These are phyloP conservation scores for Sminthurinus signatus DNA, from an alignment of 1,140 invertebrate species.

Conservation along the genomic window DNA sequence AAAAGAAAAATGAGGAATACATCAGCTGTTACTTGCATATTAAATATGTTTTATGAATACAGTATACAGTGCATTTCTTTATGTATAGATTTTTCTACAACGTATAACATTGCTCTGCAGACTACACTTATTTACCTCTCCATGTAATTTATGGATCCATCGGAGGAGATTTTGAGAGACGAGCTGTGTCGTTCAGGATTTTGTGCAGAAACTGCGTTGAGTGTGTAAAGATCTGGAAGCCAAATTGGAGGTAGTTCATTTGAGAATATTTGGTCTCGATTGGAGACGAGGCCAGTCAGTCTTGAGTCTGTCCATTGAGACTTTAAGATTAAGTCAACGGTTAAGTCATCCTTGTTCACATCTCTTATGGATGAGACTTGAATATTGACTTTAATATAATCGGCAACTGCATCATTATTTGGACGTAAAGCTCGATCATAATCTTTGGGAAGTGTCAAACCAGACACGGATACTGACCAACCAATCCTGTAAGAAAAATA, in stretches of 20 bases:
- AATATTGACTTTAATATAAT: constrained; percentile 28
- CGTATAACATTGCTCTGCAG: not conserved
- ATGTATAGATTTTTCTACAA: not conserved
- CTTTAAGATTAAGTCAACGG: constrained; percentile 17
- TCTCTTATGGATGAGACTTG: constrained; percentile 19
- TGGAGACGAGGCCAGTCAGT: constrained; percentile 4
- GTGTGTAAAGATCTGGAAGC: constrained; percentile 25
- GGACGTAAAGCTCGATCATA: constrained; percentile 23
- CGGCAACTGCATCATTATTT: constrained; percentile 28
- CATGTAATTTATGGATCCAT: constrained; percentile 21
- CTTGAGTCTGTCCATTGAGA: constrained; percentile 29
- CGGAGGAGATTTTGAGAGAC: constrained; percentile 4
- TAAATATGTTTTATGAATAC: not conserved
- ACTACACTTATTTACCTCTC: constrained; percentile 16
- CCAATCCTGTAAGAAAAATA: too few species aligned
- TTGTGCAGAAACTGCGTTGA: constrained; percentile 15
- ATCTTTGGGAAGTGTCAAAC: constrained; percentile 13
- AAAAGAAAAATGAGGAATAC: too few species aligned
- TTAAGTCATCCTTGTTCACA: constrained; percentile 17
- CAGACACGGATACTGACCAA: too few species aligned
- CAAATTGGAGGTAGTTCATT: constrained; percentile 27
- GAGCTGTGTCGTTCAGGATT: constrained; percentile 9
- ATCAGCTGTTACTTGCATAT: not conserved
- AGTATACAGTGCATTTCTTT: not conserved
- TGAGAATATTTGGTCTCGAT: constrained; percentile 19